Evolutionary conservation across 2,113 vertebrate species (phyloP).

Genomic region (Muntiacus reevesi): DNA sequence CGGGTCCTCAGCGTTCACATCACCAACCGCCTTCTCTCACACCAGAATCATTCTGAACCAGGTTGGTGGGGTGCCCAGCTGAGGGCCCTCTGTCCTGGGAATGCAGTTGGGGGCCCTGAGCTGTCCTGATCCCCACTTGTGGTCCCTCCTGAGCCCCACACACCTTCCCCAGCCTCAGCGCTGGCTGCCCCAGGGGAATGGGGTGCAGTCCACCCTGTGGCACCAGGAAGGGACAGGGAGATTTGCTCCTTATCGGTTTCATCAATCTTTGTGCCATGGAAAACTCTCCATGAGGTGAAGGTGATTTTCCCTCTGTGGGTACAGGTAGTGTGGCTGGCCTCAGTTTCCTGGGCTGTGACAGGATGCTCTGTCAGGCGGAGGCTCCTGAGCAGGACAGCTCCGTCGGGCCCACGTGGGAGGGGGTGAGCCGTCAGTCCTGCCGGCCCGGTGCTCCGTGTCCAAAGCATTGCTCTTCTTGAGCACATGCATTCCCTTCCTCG

Average conservation of each 20-base stretch:
- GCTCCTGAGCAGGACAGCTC: neutral
- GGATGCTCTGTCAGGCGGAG: constrained; percentile 58
- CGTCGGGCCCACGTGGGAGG: rapidly evolving
- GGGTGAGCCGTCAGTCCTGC: neutral
- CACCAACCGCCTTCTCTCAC: neutral
- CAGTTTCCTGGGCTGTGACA: constrained; percentile 73
- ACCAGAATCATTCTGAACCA: neutral
- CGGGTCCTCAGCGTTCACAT: neutral
- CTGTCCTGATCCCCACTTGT: rapidly evolving
- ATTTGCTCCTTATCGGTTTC: constrained; percentile 72
- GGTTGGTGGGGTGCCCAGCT: neutral
- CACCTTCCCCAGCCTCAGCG: too few relatives aligned
- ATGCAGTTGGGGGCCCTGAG: rapidly evolving
- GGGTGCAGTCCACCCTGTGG: neutral
- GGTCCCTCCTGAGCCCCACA: neutral
- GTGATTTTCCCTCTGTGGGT: constrained; percentile 73
- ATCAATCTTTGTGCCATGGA: constrained; percentile 78
- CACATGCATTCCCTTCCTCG: neutral
- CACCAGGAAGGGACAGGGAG: constrained; percentile 28
- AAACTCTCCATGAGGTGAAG: constrained; percentile 75
- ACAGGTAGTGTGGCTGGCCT: constrained; percentile 75
- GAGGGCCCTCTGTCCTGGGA: neutral
- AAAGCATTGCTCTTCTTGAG: neutral
- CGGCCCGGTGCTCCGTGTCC: neutral
- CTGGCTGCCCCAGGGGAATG: rapidly evolving